A percentile compares a stretch with the other conserved stretches of the same genome.
These are phyloP conservation scores for Cercopithecus mona DNA, from an alignment of 2,113 vertebrate species.

Conservation along the genomic window DNA sequence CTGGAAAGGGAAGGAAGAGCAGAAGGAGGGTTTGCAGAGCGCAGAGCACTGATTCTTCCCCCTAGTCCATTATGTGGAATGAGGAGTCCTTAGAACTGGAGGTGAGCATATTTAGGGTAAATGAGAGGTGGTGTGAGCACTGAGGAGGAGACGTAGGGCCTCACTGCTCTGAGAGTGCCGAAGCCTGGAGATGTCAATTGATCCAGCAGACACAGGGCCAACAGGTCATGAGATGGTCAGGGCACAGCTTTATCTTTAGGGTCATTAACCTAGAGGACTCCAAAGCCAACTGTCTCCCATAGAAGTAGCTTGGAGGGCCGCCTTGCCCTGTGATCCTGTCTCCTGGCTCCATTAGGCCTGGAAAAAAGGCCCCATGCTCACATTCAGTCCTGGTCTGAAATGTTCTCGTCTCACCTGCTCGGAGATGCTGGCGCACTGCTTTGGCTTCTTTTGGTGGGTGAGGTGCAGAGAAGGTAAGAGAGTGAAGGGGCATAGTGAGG, in stretches of 20 bases:
- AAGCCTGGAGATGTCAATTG: neutral
- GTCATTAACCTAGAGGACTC: neutral
- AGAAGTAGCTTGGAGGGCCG: neutral
- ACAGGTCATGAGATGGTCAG: neutral
- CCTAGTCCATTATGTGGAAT: neutral
- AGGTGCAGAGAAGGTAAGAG: neutral
- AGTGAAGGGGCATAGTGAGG: neutral
- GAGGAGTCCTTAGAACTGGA: neutral
- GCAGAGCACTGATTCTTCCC: neutral
- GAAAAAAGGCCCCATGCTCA: neutral
- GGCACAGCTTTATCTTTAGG: neutral
- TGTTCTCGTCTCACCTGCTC: neutral
- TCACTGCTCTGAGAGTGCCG: neutral
- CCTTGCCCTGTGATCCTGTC: neutral
- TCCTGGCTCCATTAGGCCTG: neutral
- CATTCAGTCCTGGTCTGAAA: neutral
- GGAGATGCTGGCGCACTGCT: neutral
- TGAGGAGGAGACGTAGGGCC: neutral
- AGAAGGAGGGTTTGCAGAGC: neutral
- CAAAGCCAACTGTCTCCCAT: neutral
- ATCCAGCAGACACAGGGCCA: neutral
- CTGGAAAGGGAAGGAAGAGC: neutral
- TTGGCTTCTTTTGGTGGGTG: neutral
- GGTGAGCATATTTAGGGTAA: neutral
- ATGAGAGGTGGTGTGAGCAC: neutral